Conservation (phyloP, 2,888 invertebrate species). For the Carterocephalus palaemon region DNA sequence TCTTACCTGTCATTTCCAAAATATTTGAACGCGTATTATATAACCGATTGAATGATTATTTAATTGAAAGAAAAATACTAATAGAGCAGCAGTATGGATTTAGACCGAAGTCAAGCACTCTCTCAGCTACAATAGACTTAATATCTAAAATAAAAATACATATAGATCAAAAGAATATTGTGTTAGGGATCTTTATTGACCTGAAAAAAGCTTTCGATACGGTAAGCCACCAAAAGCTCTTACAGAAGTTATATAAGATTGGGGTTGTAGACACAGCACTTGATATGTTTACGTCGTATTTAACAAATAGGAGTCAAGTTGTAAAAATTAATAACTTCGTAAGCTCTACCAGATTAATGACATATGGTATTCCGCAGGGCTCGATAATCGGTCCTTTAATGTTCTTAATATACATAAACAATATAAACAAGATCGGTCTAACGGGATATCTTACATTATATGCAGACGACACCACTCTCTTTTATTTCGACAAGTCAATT, state of each 20-base stretch:
- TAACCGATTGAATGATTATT: constrained; percentile 8
- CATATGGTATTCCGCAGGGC: constrained; percentile 27
- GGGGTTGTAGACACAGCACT: constrained; percentile 21
- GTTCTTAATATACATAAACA: constrained; percentile 21
- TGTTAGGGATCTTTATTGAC: constrained; percentile 16
- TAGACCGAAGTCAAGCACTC: constrained; percentile 15
- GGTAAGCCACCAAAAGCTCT: constrained; percentile 16
- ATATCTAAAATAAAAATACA: constrained; percentile 15
- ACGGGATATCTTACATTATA: constrained; percentile 9
- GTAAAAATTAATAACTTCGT: constrained; percentile 20
- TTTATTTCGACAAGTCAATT: constrained; percentile 12
- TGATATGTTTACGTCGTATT: constrained; percentile 23
- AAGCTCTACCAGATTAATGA: constrained; percentile 15
- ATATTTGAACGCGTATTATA: constrained; percentile 24
- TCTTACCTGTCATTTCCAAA: constrained; percentile 25
- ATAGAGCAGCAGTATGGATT: constrained; percentile 18
- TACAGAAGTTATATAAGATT: constrained; percentile 19
- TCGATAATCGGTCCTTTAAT: constrained; percentile 27
- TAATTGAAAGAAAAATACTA: constrained; percentile 14
- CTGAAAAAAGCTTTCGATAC: constrained; percentile 18
- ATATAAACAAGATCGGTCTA: constrained; percentile 2
- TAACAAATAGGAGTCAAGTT: constrained; percentile 24
- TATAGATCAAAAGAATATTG: constrained; percentile 23
- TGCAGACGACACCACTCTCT: constrained; percentile 15
- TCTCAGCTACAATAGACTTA: constrained; percentile 11